Conservation (phyloP, 2,113 vertebrate species). For the Macquaria australasica region DNA sequence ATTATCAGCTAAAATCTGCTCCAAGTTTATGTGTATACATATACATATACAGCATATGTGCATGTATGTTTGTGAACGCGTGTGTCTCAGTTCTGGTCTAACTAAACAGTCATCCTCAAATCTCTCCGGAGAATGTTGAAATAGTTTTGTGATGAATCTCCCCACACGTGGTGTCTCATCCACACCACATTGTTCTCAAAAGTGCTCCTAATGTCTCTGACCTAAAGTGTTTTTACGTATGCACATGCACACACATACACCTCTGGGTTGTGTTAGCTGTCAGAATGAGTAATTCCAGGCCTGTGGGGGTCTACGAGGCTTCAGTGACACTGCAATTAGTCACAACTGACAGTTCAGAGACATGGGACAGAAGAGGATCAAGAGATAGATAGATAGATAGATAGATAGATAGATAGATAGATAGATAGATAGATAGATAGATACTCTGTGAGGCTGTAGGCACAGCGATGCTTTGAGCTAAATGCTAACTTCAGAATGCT, state of each 20-base stretch:
- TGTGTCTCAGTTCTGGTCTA: neutral
- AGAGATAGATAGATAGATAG: constrained; percentile 13
- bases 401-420: constrained; percentile 22
- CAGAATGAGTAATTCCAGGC: constrained; percentile 19
- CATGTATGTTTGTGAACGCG: neutral
- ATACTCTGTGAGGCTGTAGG: too few species aligned
- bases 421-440: neutral
- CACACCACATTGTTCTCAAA: constrained; percentile 13
- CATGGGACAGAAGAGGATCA: neutral
- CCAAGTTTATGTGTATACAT: neutral
- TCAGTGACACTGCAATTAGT: neutral
- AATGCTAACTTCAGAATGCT: too few species aligned
- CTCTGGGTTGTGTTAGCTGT: constrained; percentile 2
- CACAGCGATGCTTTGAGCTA: too few species aligned
- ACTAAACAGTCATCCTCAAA: constrained; percentile 1
- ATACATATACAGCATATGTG: neutral
- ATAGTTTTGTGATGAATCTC: constrained; percentile 28
- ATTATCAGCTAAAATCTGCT: neutral
- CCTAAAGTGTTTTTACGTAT: neutral
- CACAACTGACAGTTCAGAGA: neutral
- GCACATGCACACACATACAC: neutral
- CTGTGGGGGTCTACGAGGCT: neutral
- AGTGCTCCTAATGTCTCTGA: neutral
- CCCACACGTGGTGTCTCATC: neutral
- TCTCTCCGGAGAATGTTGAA: neutral